Base-by-base conservation (phyloP, 2,888 invertebrate genomes). In the Campopleginae sp. region DNA sequence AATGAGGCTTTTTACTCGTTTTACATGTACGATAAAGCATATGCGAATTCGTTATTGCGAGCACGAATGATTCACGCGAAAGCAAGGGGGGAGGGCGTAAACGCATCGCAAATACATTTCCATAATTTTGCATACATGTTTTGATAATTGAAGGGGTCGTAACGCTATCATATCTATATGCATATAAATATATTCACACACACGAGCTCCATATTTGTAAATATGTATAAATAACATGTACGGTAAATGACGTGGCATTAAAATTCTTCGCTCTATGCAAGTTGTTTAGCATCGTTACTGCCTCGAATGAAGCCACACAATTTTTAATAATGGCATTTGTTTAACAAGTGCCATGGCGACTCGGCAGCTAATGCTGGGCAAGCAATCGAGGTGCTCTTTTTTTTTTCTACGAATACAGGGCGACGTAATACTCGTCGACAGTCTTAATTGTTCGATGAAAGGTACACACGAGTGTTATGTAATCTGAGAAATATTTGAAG, bases 51-150 rank as follows among this genome's bases (percentile, higher is more conserved):
- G 87, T 88, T 80, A 80, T 80, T 86, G 89, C 87, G 87, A 89
- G 88, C 72, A 77, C 77, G 65, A 77, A 80, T 86, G 80, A 83
- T 86, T 88, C 87, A 89, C 88, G 86, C 86, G 87, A 88, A 87
- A 88, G 87, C 86, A 51, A 72, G 77, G 71, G 66, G 61, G 78
- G 70, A 70, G 77, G 82, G 85, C 87, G 87, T 88, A 89, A 87
- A 88, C 89, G 90, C 89, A 90, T 90, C 87, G 90, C 89, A 91
- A 91, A 92, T 91, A 90, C 89, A 92, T 93, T 93, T 91, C 90
- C 93, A 93, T 93, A 92, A 90, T 85, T 93, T 93, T 91, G 92
- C 92, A 92, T 93, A 91, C 90, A 91, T 91, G 92, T 92, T 92
- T 92, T 92, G 91, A 93, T 92, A 92, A 93, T 92, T 91, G 91